Evolutionary conservation across 2,888 invertebrate genomes (phyloP), one percentile per base, ranked within the genome.

Genomic region (Dicycla oo): DNA sequence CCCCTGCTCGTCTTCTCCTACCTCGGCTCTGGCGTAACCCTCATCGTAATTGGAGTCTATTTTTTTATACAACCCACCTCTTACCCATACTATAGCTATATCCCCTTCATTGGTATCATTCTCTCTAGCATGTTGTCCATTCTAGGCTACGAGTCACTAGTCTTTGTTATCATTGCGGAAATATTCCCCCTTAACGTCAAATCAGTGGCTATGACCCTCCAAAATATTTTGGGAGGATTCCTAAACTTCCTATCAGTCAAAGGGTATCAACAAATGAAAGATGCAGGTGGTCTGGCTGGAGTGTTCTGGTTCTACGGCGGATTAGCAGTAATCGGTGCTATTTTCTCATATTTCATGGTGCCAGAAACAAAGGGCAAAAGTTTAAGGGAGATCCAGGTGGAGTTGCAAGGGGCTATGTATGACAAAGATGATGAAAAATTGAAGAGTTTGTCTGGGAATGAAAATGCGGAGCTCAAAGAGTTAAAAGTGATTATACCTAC

Each of bases 161-260:
- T 65, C 15, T 15, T 26, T 26, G 26, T 58, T 74, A 93, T 97
- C 72, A 92, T 96, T 34, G 96, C 96, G 0, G 97, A 97, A 87
- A 88, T 97, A 15, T 97, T 97, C 75, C 96, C 97, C 0, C 91
- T 96, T 3, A 97, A 96, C 79, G 95, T 97, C 0, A 96, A 96
- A 86, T 95, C 96, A 1, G 87, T 94, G 0, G 97, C 96, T 0
- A 94, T 96, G 70, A 96, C 96, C 0, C 80, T 93, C 0, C 88
- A 93, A 0, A 96, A 69, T 69, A 69, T 8, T 93, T 95, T 78
- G 93, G 94, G 5, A 82, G 80, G 40, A 53, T 95, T 0, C 86
- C 96, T 15, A 96, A 96, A 94, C 18, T 69, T 69, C 8, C 3
- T 97, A 96, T 93, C 96, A 0, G 93, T 96, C 0, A 96, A 96